Evolutionary conservation across 2,888 invertebrate genomes (phyloP).

Genomic region (Synergus gifuensis): DNA sequence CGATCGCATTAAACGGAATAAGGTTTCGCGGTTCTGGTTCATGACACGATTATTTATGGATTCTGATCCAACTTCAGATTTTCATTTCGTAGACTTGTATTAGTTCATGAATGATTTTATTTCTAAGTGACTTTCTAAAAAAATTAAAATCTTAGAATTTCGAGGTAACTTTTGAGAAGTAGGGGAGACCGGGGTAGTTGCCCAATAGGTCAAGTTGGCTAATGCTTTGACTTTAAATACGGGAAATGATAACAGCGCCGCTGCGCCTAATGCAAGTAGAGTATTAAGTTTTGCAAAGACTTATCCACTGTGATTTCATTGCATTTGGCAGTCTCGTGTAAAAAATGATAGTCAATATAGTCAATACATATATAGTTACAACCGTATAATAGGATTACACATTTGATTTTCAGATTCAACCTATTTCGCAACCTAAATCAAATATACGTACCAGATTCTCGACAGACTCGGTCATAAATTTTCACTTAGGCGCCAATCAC

Average conservation of each 20-base stretch:
- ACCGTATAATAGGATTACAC: background rate
- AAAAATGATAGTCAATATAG: too few species aligned
- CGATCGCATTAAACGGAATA: slow-evolving; percentile 24
- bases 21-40: background rate
- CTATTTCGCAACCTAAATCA: background rate
- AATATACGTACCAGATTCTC: background rate
- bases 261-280: too few species aligned
- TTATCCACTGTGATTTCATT: too few species aligned
- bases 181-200: too few species aligned
- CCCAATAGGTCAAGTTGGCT: too few species aligned
- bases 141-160: too few species aligned
- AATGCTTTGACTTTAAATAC: too few species aligned
- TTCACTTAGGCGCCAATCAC: slow-evolving; percentile 10
- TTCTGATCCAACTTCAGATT: background rate
- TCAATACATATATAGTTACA: background rate
- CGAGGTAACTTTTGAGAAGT: too few species aligned
- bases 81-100: slow-evolving; percentile 2
- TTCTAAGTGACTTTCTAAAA: too few species aligned
- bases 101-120: background rate
- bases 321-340: too few species aligned
- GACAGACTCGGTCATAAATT: slow-evolving; percentile 19
- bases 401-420: slow-evolving; percentile 16
- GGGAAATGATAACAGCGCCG: too few species aligned
- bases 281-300: too few species aligned
- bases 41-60: slow-evolving; percentile 20